Evolutionary conservation across 2,113 vertebrate species (phyloP).

Genomic region (Chlorocebus sabaeus): DNA sequence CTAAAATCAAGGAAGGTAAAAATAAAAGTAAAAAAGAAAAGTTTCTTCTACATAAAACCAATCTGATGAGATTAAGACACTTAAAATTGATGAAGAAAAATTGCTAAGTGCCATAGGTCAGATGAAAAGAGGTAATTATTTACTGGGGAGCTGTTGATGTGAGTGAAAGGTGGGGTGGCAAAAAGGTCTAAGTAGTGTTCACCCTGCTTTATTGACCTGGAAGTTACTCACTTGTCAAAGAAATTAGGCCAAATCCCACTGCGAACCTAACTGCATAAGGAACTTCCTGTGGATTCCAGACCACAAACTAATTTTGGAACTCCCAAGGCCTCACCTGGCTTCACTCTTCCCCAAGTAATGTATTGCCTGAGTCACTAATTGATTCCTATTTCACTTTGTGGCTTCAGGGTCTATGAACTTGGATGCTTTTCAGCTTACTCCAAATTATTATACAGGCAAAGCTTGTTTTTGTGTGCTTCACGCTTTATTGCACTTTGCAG

Average conservation of each 20-base stretch:
- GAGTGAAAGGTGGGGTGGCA: rapidly evolving
- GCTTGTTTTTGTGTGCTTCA: neutral
- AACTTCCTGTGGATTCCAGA: neutral
- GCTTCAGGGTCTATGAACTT: neutral
- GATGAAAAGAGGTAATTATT: neutral
- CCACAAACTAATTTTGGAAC: neutral
- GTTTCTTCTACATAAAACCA: neutral
- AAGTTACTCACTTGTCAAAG: neutral
- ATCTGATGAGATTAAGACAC: neutral
- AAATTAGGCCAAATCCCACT: neutral
- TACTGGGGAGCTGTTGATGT: neutral
- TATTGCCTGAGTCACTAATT: neutral
- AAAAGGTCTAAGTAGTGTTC: rapidly evolving
- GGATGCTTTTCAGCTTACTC: neutral
- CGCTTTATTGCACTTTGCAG: neutral
- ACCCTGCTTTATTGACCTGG: neutral
- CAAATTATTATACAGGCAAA: neutral
- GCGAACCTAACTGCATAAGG: neutral
- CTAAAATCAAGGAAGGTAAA: neutral
- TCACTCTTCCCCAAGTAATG: neutral
- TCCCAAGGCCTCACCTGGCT: neutral
- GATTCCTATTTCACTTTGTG: neutral
- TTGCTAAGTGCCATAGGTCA: neutral
- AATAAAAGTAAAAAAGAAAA: neutral
- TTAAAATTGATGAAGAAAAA: neutral